Evolutionary conservation across 2,888 invertebrate genomes (phyloP).

Genomic region (Cinara cedri): DNA sequence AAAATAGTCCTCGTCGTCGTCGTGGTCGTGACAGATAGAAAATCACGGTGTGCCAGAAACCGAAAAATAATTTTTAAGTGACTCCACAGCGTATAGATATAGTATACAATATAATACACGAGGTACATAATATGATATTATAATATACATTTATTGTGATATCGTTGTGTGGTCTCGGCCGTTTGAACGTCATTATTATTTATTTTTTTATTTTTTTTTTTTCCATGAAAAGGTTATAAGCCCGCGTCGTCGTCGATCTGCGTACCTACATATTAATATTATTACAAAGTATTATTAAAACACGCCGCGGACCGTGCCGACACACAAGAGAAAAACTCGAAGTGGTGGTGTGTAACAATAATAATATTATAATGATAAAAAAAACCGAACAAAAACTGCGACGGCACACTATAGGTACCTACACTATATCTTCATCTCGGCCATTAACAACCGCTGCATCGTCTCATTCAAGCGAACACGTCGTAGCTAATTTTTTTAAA

Average conservation of each 20-base stretch:
- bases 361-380: slow-evolving; percentile 34
- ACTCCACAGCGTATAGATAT: neutral
- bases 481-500: neutral
- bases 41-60: slow-evolving; percentile 26
- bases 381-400: slow-evolving; percentile 38
- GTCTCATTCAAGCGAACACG: slow-evolving; percentile 46
- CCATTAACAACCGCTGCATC: neutral
- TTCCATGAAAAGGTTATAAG: slow-evolving; percentile 32
- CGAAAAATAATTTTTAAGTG: slow-evolving; percentile 24
- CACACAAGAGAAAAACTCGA: slow-evolving; percentile 17
- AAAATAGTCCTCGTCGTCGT: neutral
- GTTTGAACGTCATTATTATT: slow-evolving; percentile 13
- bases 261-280: neutral
- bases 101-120: neutral
- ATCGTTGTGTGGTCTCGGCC: slow-evolving; percentile 34
- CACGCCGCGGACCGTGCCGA: slow-evolving; percentile 19
- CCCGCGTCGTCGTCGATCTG: slow-evolving; percentile 13
- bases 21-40: neutral
- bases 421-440: slow-evolving; percentile 12
- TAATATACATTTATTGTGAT: neutral
- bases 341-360: neutral
- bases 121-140: neutral
- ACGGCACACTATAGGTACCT: neutral
- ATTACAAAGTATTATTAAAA: too few species aligned
- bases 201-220: neutral